A percentile compares a stretch with the other conserved stretches of the same genome.
phyloP scores from a whole-genome alignment of 1,140 invertebrate species.

The Apolygus lucorum region DNA sequence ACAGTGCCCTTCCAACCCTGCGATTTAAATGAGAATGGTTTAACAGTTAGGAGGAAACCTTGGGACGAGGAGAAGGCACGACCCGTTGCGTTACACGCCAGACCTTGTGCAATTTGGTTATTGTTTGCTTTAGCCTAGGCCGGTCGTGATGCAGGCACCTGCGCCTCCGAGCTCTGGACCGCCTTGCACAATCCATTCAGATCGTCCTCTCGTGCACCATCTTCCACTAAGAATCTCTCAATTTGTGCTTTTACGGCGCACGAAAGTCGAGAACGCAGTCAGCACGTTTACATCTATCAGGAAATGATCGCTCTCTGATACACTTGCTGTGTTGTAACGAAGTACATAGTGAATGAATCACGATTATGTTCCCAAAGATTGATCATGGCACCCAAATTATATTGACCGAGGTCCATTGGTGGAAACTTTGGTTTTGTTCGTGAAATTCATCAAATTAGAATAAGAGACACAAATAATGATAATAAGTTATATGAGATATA shows the following conservation, averaged over 20 bases:
- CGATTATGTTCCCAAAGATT: too few relatives aligned
- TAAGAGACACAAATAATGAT: too few relatives aligned
- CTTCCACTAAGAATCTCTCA: slow-evolving; percentile 1
- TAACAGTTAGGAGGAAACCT: background rate
- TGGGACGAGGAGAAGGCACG: background rate
- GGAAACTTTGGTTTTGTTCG: too few relatives aligned
- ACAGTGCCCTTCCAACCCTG: background rate
- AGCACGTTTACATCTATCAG: too few relatives aligned
- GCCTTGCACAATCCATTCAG: slow-evolving; percentile 5
- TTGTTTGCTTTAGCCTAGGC: slow-evolving; percentile 1
- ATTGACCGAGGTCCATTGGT: too few relatives aligned
- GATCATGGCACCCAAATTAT: too few relatives aligned
- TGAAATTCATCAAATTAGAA: too few relatives aligned
- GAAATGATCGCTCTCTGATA: too few relatives aligned
- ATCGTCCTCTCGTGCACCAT: background rate
- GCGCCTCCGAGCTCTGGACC: background rate
- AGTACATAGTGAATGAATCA: too few relatives aligned
- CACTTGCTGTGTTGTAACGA: too few relatives aligned
- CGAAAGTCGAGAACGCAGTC: too few relatives aligned
- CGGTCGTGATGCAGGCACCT: slow-evolving; percentile 9
- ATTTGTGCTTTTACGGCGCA: background rate
- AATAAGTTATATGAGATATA: too few relatives aligned
- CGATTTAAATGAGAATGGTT: slow-evolving; percentile 11
- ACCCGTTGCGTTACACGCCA: background rate
- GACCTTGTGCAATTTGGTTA: slow-evolving; percentile 16